A percentile compares a stretch with the other conserved stretches of the same genome.
Evolutionary conservation across 2,888 invertebrate species (phyloP).

Genomic region (Chloroclystis v-ata): DNA sequence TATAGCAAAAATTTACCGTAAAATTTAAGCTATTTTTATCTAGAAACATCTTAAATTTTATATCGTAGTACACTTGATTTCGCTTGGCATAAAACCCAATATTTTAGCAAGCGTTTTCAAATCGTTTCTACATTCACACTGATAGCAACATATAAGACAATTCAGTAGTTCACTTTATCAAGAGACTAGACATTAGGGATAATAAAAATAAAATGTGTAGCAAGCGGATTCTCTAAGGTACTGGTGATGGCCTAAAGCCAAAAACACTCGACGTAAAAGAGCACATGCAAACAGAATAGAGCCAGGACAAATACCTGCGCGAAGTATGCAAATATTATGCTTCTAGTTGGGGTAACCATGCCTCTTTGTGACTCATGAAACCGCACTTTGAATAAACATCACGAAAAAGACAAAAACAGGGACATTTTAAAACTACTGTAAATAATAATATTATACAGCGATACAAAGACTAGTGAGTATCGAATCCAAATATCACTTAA

Average conservation of each 20-base stretch:
- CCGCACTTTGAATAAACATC: no score
- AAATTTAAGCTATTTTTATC: no score
- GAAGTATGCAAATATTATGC: conserved; percentile 21
- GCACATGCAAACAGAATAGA: conserved; percentile 22
- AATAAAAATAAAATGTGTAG: conserved; percentile 9
- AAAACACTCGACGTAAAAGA: conserved; percentile 25
- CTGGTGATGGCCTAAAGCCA: conserved; percentile 30
- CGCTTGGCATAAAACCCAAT: neutral
- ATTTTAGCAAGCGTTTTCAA: conserved; percentile 1
- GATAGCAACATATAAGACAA: neutral
- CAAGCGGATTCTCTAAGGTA: conserved; percentile 21
- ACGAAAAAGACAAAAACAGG: no score
- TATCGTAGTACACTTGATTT: no score
- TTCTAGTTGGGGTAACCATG: conserved; percentile 3
- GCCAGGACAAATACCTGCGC: conserved; percentile 27
- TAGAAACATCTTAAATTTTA: no score
- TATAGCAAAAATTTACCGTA: no score
- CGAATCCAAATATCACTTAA: no score
- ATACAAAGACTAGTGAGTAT: no score
- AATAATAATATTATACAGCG: no score
- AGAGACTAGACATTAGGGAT: neutral
- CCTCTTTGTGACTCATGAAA: neutral
- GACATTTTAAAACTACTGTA: no score
- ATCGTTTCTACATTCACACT: neutral
- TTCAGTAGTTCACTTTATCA: conserved; percentile 1